Conservation (phyloP, 1,140 invertebrate species). For the Saccostrea cuccullata region DNA sequence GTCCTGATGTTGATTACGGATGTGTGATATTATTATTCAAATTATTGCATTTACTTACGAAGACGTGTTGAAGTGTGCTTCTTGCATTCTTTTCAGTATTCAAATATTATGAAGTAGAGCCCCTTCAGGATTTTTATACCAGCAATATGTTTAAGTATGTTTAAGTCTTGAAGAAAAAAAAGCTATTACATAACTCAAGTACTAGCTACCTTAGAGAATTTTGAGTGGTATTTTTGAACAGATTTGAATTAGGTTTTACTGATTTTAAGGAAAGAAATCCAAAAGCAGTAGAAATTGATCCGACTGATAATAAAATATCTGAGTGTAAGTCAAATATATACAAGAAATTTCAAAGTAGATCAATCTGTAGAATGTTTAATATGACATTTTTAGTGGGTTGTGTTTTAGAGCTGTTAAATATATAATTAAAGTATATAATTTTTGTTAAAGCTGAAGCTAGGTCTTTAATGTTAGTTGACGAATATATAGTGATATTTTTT, state of each 20-base stretch:
- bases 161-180: not conserved
- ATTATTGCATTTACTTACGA: not conserved
- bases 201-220: not conserved
- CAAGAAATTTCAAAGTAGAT: not conserved
- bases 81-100: not conserved
- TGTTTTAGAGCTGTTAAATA: not conserved
- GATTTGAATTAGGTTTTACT: too few relatives aligned
- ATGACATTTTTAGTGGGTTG: not conserved
- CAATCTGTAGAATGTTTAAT: not conserved
- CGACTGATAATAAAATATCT: too few relatives aligned
- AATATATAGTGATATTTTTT: too few relatives aligned
- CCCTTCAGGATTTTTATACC: not conserved
- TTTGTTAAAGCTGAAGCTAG: too few relatives aligned
- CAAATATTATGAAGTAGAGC: not conserved
- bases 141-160: not conserved
- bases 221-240: too few relatives aligned
- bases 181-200: not conserved
- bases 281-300: too few relatives aligned
- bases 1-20: not conserved
- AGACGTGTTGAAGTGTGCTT: not conserved
- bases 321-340: not conserved
- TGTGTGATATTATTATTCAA: not conserved
- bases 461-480: too few relatives aligned
- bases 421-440: not conserved
- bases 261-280: too few relatives aligned